Evolutionary conservation across 2,888 invertebrate genomes (phyloP).

Genomic region (Ecdyonurus torrentis): DNA sequence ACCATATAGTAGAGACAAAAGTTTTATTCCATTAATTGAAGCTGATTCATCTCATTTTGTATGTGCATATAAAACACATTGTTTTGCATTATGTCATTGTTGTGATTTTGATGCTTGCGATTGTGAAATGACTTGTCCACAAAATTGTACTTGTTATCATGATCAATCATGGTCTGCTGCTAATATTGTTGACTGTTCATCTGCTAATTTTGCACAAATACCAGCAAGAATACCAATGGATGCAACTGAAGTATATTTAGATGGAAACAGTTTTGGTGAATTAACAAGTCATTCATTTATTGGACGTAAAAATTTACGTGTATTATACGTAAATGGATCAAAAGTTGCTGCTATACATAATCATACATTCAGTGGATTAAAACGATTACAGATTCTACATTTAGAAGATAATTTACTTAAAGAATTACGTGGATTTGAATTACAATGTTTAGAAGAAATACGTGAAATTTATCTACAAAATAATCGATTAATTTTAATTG

Average conservation of each 20-base stretch:
- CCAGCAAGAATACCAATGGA: constrained; percentile 87
- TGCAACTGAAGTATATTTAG: constrained; percentile 85
- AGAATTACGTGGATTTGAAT: constrained; percentile 63
- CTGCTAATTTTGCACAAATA: constrained; percentile 56
- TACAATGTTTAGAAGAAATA: constrained; percentile 63
- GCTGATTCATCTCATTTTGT: constrained; percentile 80
- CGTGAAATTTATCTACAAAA: constrained; percentile 75
- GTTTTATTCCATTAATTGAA: constrained; percentile 70
- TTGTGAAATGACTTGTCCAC: constrained; percentile 92
- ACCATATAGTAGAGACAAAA: constrained; percentile 49
- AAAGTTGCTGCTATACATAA: constrained; percentile 72
- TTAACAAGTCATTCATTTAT: constrained; percentile 80
- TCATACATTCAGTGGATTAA: constrained; percentile 77
- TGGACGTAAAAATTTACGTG: constrained; percentile 75
- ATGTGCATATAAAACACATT: constrained; percentile 83
- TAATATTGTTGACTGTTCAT: constrained; percentile 83
- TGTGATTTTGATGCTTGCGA: constrained; percentile 95
- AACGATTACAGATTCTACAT: constrained; percentile 61
- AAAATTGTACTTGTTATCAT: constrained; percentile 86
- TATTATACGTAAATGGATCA: constrained; percentile 76
- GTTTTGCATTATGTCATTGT: constrained; percentile 87
- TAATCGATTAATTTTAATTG: constrained; percentile 65
- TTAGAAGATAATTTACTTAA: constrained; percentile 74
- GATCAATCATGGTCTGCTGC: constrained; percentile 77
- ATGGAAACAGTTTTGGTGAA: constrained; percentile 78